Percentiles rank a stretch among this genome's conserved stretches.
phyloP scores from a whole-genome alignment of 2,888 invertebrate species.

The Lucinisca nassula region DNA sequence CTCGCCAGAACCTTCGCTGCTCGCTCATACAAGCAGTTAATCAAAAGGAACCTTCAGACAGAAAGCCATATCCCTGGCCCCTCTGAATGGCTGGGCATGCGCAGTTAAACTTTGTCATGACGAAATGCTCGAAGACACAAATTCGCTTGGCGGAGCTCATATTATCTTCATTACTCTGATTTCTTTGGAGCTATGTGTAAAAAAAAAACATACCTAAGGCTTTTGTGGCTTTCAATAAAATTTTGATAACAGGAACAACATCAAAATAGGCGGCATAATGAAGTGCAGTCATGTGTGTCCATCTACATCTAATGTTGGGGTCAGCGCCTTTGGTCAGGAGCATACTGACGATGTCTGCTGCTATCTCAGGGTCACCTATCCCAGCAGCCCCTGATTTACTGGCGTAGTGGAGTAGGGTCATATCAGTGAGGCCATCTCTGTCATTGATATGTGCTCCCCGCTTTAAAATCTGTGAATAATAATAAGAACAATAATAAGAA shows the following conservation, averaged over 20 bases:
- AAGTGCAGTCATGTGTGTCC: constrained; percentile 89
- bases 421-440: constrained; percentile 89
- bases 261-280: constrained; percentile 89
- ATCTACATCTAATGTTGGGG: constrained; percentile 88
- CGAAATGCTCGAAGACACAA: too few relatives aligned
- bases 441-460: constrained; percentile 89
- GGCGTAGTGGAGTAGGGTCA: constrained; percentile 89
- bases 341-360: constrained; percentile 81
- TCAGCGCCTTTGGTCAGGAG: constrained; percentile 87
- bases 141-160: too few relatives aligned
- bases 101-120: too few relatives aligned
- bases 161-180: too few relatives aligned
- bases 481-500: too few relatives aligned
- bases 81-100: too few relatives aligned
- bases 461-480: constrained; percentile 88
- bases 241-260: constrained; percentile 88
- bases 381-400: constrained; percentile 89
- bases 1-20: too few relatives aligned
- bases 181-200: too few relatives aligned
- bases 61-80: too few relatives aligned
- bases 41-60: too few relatives aligned
- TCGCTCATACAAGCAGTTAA: too few relatives aligned
- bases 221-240: constrained; percentile 86
- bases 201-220: constrained; percentile 80
- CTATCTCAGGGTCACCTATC: constrained; percentile 87